Base-by-base conservation (phyloP, 2,888 invertebrate species). In the Pharmacophagus antenor region DNA sequence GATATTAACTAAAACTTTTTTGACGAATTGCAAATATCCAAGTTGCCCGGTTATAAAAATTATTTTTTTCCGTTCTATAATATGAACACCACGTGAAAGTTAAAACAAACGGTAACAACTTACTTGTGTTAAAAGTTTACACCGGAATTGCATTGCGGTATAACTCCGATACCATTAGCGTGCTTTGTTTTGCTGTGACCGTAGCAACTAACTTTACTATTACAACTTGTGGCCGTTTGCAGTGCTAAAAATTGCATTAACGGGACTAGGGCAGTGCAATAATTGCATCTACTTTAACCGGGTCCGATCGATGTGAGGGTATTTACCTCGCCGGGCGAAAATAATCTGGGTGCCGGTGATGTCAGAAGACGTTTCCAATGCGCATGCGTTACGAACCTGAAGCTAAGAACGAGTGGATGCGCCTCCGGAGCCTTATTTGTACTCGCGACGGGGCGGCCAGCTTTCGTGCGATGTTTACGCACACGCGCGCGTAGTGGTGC, bases 311-410 rank as follows among this genome's bases (percentile, higher is more conserved):
- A 90, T 90, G 85, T 84, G 88, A 88, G 89, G 89, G 88, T 90
- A 89, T 89, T 89, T 90, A 90, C 89, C 89, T 88, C 89, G 87
- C 80, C 84, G 85, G 85, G 88, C 84, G 79, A 89, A 90, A 90
- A 90, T 89, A 90, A 88, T 88, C 89, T 85, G 88, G 85, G 88
- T 84, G 79, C 80, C 82, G 84, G 87, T 88, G 89, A 87, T 88
- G 88, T 87, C 88, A 87, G 85, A 79, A 79, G 76, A 74, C 76
- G 73, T 70, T 65, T 62, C 48, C 56, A 64, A 27, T 65, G 70
- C 72, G 70, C 72, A 61, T 68, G 68, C 67, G 72, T 65, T 60
- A 50, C 67, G 60, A 61, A 67, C 69, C 68, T 65, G 68, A 69
- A 70, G 68, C 68, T 70, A 70, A 70, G 71, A 72, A 70, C 68